Base-by-base conservation (phyloP, 2,888 invertebrate genomes). In the Spodoptera exigua region DNA sequence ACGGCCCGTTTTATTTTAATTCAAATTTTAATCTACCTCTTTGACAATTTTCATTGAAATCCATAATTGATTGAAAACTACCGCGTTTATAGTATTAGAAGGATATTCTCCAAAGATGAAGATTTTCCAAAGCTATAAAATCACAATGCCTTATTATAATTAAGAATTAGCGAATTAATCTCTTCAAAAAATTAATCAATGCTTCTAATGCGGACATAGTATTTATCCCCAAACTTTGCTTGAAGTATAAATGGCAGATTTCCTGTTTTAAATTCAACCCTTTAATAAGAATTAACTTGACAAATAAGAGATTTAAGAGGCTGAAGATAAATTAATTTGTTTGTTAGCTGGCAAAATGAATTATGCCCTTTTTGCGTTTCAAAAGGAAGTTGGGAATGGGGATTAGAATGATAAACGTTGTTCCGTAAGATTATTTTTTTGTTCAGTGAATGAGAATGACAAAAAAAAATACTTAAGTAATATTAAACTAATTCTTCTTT, bases 241-340 rank as follows among this genome's bases (percentile, higher is more conserved):
- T 27, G 11, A 46, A 32, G 46, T 21, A 41, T 53, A 46, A 64
- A 70, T 21, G 21, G 16, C 35, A 41, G 43, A 61, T 21, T 54
- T 36, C 13, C n/a, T 13, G 43, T 39, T 21, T 41, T 64, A 59
- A 61, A 55, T 40, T 16, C 11, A 58, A 57, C 61, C 61, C 41
- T 54, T 60, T 36, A 64, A 43, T 21, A 41, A 56, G 60, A 56
- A 61, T 58, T 69, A 70, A 65, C 69, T 51, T 71, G 60, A 71
- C 51, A 55, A 71, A 71, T 59, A 59, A 48, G 48, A 71, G 66
- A 71, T 71, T 71, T 53, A 53, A 36, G 46, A 53, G 52, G 44
- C 53, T 43, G 36, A 60, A 45, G 35, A 45, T 66, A 49, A 71
- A 69, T 60, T 56, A 60, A 66, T 71, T 65, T 46, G 44, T 53